phyloP scores from a whole-genome alignment of 2,113 vertebrate species.

The Tachysurus vachellii region DNA sequence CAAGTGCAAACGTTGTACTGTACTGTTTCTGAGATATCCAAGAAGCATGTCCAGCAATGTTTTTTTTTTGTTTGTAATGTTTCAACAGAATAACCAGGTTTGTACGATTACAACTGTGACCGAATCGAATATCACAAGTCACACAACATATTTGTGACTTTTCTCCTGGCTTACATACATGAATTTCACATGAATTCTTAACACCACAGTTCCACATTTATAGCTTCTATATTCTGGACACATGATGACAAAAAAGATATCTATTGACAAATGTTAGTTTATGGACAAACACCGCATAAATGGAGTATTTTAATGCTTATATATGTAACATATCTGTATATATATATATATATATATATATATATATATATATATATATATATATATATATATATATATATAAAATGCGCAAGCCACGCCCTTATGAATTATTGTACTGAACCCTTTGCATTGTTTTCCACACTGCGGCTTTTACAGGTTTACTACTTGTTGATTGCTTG shows the following conservation, averaged over 20 bases:
- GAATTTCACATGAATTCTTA: neutral
- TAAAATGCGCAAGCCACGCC: neutral
- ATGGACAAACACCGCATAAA: neutral
- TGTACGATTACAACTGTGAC: neutral
- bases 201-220: neutral
- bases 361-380: too few species aligned
- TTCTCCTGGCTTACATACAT: neutral
- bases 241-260: neutral
- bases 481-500: neutral
- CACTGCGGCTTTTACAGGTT: neutral
- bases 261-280: neutral
- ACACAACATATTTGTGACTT: neutral
- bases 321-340: neutral
- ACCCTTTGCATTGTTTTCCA: conserved; percentile 9
- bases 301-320: neutral
- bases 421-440: neutral
- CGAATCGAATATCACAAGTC: neutral
- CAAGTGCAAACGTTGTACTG: conserved; percentile 38
- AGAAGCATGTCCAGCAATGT: neutral
- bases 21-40: neutral
- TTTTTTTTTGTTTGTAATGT: neutral
- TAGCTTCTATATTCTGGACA: neutral
- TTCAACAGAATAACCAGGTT: neutral
- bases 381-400: neutral
- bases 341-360: too few species aligned